Evolutionary conservation across 2,888 invertebrate species (phyloP).

Genomic region (Polydrusus tereticollis): DNA sequence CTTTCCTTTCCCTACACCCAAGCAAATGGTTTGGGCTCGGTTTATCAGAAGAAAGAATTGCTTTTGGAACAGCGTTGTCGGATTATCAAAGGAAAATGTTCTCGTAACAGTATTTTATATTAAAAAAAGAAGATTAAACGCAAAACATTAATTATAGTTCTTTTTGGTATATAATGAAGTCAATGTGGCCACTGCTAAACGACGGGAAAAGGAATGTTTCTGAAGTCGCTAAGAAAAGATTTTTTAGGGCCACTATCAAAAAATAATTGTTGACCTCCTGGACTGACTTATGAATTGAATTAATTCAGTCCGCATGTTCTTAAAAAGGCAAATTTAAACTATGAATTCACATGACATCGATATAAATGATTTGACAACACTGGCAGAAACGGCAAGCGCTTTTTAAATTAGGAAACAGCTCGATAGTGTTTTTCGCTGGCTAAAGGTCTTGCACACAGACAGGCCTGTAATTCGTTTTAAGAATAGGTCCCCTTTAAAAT

Average conservation of each 20-base stretch:
- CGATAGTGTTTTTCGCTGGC: not conserved
- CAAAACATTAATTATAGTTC: too few relatives aligned
- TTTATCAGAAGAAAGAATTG: slow-evolving; percentile 12
- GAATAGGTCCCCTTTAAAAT: slow-evolving; percentile 10
- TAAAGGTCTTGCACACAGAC: not conserved
- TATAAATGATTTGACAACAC: not conserved
- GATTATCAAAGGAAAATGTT: not conserved
- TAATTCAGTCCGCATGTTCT: too few relatives aligned
- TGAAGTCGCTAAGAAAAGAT: too few relatives aligned
- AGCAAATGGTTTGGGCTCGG: slow-evolving; percentile 25
- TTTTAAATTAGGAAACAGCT: not conserved
- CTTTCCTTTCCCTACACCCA: slow-evolving; percentile 28
- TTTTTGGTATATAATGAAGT: too few relatives aligned
- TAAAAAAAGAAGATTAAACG: too few relatives aligned
- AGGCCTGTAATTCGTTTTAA: not conserved
- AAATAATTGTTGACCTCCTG: too few relatives aligned
- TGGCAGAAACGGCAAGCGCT: not conserved
- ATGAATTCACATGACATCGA: too few relatives aligned
- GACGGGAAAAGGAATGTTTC: too few relatives aligned
- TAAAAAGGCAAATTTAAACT: too few relatives aligned
- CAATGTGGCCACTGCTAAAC: too few relatives aligned
- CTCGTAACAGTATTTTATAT: not conserved
- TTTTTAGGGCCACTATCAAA: too few relatives aligned
- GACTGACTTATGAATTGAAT: too few relatives aligned
- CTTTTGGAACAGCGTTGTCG: not conserved